phyloP scores from a whole-genome alignment of 2,888 invertebrate species.

The Bombylius major region DNA sequence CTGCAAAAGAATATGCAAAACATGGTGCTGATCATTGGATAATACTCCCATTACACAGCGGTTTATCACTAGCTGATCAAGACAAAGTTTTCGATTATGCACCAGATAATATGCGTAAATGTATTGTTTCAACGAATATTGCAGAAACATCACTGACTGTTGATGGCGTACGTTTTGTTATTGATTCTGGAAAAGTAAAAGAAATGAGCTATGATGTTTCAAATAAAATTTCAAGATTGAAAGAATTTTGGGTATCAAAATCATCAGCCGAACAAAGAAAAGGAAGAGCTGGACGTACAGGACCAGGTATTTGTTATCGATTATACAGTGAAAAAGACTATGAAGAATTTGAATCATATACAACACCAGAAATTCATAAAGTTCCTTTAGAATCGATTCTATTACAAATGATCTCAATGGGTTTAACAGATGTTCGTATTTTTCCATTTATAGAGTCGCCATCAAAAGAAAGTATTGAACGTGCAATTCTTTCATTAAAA shows the following conservation, averaged over 20 bases:
- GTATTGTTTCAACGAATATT: conserved; percentile 95
- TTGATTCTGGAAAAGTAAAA: conserved; percentile 94
- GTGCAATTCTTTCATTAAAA: conserved; percentile 72
- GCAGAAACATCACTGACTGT: conserved; percentile 98
- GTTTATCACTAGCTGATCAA: conserved; percentile 84
- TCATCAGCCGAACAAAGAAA: conserved; percentile 95
- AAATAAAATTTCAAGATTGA: conserved; percentile 78
- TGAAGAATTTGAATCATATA: conserved; percentile 63
- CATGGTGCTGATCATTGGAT: conserved; percentile 78
- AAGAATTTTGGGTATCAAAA: conserved; percentile 95
- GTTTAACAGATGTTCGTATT: conserved; percentile 74
- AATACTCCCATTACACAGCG: conserved; percentile 82
- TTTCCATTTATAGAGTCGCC: conserved; percentile 98
- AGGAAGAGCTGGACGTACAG: conserved; percentile 88
- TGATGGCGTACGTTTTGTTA: conserved; percentile 93
- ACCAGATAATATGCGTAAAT: conserved; percentile 88
- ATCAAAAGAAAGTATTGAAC: conserved; percentile 67
- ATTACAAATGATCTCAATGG: conserved; percentile 87
- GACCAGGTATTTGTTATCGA: conserved; percentile 88
- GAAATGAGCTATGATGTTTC: conserved; percentile 92
- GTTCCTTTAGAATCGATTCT: conserved; percentile 88
- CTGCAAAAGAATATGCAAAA: conserved; percentile 66
- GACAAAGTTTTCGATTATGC: conserved; percentile 95
- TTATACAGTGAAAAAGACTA: conserved; percentile 77
- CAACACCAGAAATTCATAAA: conserved; percentile 85